Percentiles rank a stretch among this genome's conserved stretches.
Evolutionary conservation across 2,113 vertebrate species (phyloP).

Genomic region (Benitochromis conjunctus): DNA sequence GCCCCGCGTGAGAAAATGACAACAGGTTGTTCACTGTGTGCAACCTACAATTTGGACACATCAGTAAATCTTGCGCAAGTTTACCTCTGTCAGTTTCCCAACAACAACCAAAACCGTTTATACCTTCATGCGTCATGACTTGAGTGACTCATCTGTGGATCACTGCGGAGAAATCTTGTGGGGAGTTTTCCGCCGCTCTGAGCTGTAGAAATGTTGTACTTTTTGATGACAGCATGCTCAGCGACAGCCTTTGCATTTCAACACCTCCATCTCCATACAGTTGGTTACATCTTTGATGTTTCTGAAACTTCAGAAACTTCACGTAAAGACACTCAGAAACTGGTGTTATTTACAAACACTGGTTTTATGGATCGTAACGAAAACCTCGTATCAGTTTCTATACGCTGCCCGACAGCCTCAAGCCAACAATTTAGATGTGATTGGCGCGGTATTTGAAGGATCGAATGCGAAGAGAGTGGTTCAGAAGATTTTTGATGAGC

Average conservation of each 20-base stretch:
- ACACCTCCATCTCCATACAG: background rate
- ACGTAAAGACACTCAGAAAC: background rate
- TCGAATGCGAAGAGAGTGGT: constrained; percentile 10
- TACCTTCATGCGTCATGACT: constrained; percentile 41
- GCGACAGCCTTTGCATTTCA: background rate
- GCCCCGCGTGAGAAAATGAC: background rate
- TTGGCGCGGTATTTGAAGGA: constrained; percentile 14
- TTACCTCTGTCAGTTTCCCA: constrained; percentile 22
- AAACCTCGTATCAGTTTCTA: background rate
- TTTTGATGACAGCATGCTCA: constrained; percentile 39
- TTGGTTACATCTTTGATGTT: background rate
- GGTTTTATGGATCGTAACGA: background rate
- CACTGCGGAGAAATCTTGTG: constrained; percentile 12
- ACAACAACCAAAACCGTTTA: background rate
- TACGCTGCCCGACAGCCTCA: background rate
- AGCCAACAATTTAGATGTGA: constrained; percentile 43
- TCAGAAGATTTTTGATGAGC: constrained; percentile 59
- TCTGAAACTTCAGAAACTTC: background rate
- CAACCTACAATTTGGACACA: background rate
- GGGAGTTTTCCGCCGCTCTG: constrained; percentile 18
- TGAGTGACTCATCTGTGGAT: constrained; percentile 49
- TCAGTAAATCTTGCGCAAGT: constrained; percentile 3
- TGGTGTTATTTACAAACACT: background rate
- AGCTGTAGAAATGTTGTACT: constrained; percentile 32
- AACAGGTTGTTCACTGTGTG: background rate